Base-by-base conservation (phyloP, 1,140 invertebrate genomes). In the Drosophila takahashii region DNA sequence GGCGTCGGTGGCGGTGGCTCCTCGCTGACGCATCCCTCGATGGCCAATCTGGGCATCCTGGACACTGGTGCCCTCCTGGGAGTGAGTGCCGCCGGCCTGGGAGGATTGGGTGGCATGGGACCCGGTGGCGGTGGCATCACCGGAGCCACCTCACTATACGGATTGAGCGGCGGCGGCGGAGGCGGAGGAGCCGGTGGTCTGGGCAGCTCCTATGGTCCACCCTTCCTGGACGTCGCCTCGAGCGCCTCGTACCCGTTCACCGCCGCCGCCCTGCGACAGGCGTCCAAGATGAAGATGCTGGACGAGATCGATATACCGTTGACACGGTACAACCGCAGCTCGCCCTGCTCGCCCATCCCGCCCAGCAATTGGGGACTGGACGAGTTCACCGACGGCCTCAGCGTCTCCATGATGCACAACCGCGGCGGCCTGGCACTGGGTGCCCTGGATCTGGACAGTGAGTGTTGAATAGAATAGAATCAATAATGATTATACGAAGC, bases 291-390 rank as follows among this genome's bases (percentile, higher is more conserved):
- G 89, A 95, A 95, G 91, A 94, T 95, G 57, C 93, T 95, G 84
- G 95, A 95, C 72, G 95, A 95, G 90, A 94, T 95, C 72, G 95
- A 95, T 81, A 92, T 95, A 56, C 94, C 94, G 26, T 79, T 94
- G 75, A 91, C 93, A 64, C 93, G 94, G 90, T 94, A 93, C 84
- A 94, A 94, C 72, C 93, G 95, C 73, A 94, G 94, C 7, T 95
- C 95, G 39, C 95, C 95, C 15, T 94, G 95, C 93, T 75, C 95
- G 92, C 59, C 94, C 93, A 91, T 93, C 90, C 87, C 93, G 92
- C 57, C 91, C 83, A 67, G 93, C 93, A 94, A 93, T 73, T 87
- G 93, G 93, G 93, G 93, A 66, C 92, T 95, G 81, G 94, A 95
- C 91, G 94, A 94, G 58, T 94, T 95, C 86, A 95, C 94, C 93